Percentiles rank a stretch among this genome's conserved stretches.
These are phyloP conservation scores for Erpetoichthys calabaricus DNA, from an alignment of 2,797 vertebrate species.

Conservation along the genomic window DNA sequence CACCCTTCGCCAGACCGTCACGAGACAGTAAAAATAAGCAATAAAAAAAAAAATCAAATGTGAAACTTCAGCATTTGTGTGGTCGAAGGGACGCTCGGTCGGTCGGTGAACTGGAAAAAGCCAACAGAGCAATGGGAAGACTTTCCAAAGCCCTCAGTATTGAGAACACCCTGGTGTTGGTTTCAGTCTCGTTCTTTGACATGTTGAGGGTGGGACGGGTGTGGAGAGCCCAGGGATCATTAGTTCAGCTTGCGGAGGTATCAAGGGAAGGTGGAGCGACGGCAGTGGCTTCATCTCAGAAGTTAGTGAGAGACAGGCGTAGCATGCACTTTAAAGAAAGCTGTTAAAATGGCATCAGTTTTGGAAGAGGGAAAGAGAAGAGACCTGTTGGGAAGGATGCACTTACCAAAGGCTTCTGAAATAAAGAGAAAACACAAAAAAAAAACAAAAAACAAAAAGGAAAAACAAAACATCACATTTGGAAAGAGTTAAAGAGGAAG, in stretches of 20 bases:
- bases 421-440: constrained; percentile 60
- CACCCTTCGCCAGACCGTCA: too few species aligned
- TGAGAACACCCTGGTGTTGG: too few species aligned
- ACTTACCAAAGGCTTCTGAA: constrained; percentile 99
- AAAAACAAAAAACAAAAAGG: constrained; percentile 55
- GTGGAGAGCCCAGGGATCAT: constrained; percentile 2
- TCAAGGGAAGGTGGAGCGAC: neutral
- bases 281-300: constrained; percentile 20
- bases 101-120: neutral
- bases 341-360: constrained; percentile 77
- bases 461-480: constrained; percentile 49
- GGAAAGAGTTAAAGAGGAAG: constrained; percentile 18
- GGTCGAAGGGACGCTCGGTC: constrained; percentile 23
- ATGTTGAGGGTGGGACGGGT: too few species aligned
- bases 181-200: too few species aligned
- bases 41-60: constrained; percentile 8
- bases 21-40: too few species aligned
- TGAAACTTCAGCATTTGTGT: constrained; percentile 19
- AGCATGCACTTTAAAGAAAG: constrained; percentile 70
- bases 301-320: constrained; percentile 46
- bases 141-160: too few species aligned
- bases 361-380: constrained; percentile 51
- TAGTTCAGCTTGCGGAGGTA: neutral
- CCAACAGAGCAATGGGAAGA: too few species aligned
- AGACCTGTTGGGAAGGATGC: constrained; percentile 41